A percentile compares a stretch with the other conserved stretches of the same genome.
Conservation (phyloP, 1,140 invertebrate species). For the Oedothorax gibbosus region DNA sequence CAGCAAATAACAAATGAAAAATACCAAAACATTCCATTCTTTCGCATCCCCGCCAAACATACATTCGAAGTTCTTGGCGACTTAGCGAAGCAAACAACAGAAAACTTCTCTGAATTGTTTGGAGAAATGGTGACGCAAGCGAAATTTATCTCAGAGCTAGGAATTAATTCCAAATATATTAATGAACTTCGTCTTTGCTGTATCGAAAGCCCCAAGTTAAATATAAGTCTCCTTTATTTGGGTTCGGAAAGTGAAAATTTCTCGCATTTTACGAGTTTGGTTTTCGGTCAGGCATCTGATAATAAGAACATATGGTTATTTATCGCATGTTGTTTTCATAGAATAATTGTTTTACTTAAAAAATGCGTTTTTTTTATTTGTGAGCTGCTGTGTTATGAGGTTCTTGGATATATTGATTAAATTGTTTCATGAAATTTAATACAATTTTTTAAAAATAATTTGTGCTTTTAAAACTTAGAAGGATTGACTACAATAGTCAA, state of each 20-base stretch:
- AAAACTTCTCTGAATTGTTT: background rate
- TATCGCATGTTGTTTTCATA: too few species aligned
- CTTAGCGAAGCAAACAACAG: background rate
- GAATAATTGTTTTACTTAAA: too few species aligned
- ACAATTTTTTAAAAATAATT: too few species aligned
- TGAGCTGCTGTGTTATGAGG: too few species aligned
- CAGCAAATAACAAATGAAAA: too few species aligned
- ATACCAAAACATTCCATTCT: background rate
- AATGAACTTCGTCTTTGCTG: slow-evolving; percentile 1
- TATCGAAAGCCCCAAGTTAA: slow-evolving; percentile 6
- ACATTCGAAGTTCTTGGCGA: background rate
- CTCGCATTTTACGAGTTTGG: background rate
- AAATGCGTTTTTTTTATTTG: too few species aligned
- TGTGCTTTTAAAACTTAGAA: too few species aligned
- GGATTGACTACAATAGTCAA: too few species aligned
- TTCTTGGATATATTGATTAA: too few species aligned
- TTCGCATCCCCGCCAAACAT: background rate
- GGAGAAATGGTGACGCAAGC: background rate
- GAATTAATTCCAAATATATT: slow-evolving; percentile 16
- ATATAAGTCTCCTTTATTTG: slow-evolving; percentile 14
- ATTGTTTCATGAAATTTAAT: too few species aligned
- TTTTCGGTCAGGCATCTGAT: background rate
- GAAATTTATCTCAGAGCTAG: background rate
- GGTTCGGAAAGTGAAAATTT: slow-evolving; percentile 15
- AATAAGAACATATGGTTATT: background rate